Evolutionary conservation across 2,797 vertebrate genomes (phyloP).

Genomic region (Rhodeus uyekii): DNA sequence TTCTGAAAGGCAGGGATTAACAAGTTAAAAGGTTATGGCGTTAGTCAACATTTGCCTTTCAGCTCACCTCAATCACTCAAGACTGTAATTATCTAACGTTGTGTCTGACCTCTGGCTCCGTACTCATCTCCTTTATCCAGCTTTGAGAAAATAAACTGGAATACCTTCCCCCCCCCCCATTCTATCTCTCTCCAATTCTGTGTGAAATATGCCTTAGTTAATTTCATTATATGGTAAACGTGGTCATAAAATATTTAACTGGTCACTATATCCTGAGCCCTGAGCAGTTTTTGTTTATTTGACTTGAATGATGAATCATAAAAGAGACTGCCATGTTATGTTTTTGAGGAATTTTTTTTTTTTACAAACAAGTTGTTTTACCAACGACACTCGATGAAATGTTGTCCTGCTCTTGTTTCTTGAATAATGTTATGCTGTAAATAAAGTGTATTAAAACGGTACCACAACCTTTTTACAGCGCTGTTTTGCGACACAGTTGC

Average conservation of each 20-base stretch:
- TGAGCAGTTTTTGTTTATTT: conserved; percentile 46
- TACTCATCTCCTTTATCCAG: conserved; percentile 44
- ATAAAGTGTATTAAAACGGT: conserved; percentile 36
- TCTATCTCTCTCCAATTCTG: not conserved
- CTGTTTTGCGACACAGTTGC: not conserved
- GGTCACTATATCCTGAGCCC: conserved; percentile 54
- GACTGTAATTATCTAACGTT: conserved; percentile 71
- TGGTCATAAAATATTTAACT: conserved; percentile 53
- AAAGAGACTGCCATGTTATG: no score
- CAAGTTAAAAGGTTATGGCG: conserved; percentile 76
- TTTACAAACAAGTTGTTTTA: no score
- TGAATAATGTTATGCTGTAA: not conserved
- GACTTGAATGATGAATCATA: conserved; percentile 29
- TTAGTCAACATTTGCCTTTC: conserved; percentile 77
- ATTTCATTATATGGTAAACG: conserved; percentile 43
- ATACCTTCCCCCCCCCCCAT: not conserved
- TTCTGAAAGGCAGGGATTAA: conserved; percentile 71
- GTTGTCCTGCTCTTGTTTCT: not conserved
- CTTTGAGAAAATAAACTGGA: conserved; percentile 35
- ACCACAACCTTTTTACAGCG: conserved; percentile 33
- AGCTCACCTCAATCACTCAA: conserved; percentile 69
- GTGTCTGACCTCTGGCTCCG: conserved; percentile 48
- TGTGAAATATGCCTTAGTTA: conserved; percentile 51
- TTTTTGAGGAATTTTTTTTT: no score
- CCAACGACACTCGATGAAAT: no score